phyloP scores from a whole-genome alignment of 2,797 vertebrate genomes.

The Fistularia tabacaria region DNA sequence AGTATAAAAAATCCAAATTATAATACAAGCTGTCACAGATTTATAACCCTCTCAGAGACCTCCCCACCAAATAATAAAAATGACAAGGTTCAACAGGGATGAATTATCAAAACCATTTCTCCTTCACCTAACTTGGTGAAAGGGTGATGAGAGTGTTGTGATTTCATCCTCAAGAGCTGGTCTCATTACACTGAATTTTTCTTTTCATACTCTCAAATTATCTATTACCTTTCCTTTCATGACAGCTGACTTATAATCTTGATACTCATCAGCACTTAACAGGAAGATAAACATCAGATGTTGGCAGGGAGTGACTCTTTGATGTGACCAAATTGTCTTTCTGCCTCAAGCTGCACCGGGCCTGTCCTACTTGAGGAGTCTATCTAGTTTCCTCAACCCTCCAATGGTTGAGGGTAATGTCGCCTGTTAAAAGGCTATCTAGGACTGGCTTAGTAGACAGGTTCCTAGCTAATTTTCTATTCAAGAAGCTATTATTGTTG shows the following conservation, averaged over 20 bases:
- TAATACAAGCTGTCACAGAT: conserved; percentile 56
- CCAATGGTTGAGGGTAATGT: conserved; percentile 50
- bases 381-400: conserved; percentile 26
- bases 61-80: conserved; percentile 43
- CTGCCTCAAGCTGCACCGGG: conserved; percentile 38
- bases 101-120: conserved; percentile 32
- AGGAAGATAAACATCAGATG: conserved; percentile 45
- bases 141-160: conserved; percentile 5
- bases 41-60: conserved; percentile 51
- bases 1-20: conserved; percentile 62
- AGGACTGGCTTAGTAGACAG: conserved; percentile 26
- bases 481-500: conserved; percentile 47
- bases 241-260: conserved; percentile 18
- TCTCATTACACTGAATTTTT: too few relatives aligned
- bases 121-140: conserved; percentile 1
- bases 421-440: conserved; percentile 35
- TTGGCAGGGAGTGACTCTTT: conserved; percentile 37
- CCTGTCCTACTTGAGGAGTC: conserved; percentile 43
- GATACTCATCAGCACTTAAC: conserved; percentile 20
- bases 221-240: conserved; percentile 7
- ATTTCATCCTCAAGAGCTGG: conserved; percentile 9
- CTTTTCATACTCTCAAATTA: too few relatives aligned
- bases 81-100: conserved; percentile 31
- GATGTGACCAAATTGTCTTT: conserved; percentile 70
- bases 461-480: conserved; percentile 59